phyloP scores from a whole-genome alignment of 2,888 invertebrate genomes.

The Didymodactylos carnosus region DNA sequence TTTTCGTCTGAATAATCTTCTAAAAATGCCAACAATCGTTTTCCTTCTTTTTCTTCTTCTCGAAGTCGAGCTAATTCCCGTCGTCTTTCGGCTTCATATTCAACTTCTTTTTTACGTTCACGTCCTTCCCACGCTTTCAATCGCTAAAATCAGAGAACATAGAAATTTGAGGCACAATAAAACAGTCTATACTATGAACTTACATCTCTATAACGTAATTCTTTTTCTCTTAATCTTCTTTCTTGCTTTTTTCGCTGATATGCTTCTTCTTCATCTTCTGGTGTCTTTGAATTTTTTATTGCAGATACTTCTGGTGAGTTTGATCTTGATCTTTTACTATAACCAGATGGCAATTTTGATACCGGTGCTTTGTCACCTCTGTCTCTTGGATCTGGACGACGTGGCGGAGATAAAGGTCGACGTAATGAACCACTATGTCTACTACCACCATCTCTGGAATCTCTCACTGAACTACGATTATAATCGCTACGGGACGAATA shows the following conservation, averaged over 20 bases:
- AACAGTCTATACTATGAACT: slow-evolving; percentile 24
- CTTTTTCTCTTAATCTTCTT: slow-evolving; percentile 22
- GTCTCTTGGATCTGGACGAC: neutral
- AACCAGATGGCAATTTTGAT: neutral
- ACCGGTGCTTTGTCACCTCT: neutral
- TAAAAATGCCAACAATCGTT: slow-evolving; percentile 79
- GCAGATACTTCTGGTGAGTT: neutral
- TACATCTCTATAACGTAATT: slow-evolving; percentile 35
- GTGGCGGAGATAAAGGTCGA: neutral
- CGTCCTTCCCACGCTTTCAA: slow-evolving; percentile 33
- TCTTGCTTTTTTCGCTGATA: slow-evolving; percentile 38
- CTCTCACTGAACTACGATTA: neutral
- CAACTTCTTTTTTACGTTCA: slow-evolving; percentile 30
- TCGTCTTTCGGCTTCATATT: slow-evolving; percentile 51
- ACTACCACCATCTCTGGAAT: neutral
- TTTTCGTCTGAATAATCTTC: slow-evolving; percentile 97
- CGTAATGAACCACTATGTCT: neutral
- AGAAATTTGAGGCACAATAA: too few relatives aligned
- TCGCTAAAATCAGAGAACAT: neutral
- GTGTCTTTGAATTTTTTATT: slow-evolving; percentile 24
- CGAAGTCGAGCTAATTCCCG: slow-evolving; percentile 61
- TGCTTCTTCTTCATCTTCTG: slow-evolving; percentile 56
- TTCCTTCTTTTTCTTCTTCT: slow-evolving; percentile 65
- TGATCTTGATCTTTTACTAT: neutral
- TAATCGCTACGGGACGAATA: neutral